Evolutionary conservation across 2,113 vertebrate genomes (phyloP).

Genomic region (Rhodinocichla rosea): DNA sequence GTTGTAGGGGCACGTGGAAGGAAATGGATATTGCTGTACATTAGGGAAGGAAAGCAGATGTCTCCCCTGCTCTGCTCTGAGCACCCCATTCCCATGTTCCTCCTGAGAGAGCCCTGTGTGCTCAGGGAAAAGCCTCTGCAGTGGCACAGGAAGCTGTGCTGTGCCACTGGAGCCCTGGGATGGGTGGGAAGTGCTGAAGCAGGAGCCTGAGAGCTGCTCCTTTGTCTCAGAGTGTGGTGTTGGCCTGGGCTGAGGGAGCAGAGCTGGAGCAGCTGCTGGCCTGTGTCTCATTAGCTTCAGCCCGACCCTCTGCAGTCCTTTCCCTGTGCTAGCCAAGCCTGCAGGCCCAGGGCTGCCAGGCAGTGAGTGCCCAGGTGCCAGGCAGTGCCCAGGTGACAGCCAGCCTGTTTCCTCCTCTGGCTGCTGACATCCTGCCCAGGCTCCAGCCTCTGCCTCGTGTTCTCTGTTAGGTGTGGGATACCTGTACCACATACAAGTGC

Average conservation of each 20-base stretch:
- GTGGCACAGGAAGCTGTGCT: not conserved
- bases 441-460: slow-evolving; percentile 9
- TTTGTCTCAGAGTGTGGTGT: not conserved
- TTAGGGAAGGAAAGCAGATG: not conserved
- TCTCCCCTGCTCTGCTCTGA: not conserved
- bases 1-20: not conserved
- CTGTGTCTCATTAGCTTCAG: not conserved
- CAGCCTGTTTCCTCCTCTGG: not conserved
- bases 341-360: not conserved
- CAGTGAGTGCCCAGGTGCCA: not conserved
- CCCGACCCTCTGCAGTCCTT: not conserved
- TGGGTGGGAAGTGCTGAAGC: not conserved
- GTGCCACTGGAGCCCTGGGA: not conserved
- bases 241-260: not conserved
- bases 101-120: not conserved
- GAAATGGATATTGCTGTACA: not conserved
- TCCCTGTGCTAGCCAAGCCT: not conserved
- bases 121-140: not conserved
- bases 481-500: slow-evolving; percentile 99
- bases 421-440: not conserved
- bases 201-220: not conserved
- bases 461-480: slow-evolving; percentile 92
- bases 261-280: not conserved
- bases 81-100: not conserved
- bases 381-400: not conserved